phyloP scores from a whole-genome alignment of 2,113 vertebrate genomes.

The Alligator mississippiensis region DNA sequence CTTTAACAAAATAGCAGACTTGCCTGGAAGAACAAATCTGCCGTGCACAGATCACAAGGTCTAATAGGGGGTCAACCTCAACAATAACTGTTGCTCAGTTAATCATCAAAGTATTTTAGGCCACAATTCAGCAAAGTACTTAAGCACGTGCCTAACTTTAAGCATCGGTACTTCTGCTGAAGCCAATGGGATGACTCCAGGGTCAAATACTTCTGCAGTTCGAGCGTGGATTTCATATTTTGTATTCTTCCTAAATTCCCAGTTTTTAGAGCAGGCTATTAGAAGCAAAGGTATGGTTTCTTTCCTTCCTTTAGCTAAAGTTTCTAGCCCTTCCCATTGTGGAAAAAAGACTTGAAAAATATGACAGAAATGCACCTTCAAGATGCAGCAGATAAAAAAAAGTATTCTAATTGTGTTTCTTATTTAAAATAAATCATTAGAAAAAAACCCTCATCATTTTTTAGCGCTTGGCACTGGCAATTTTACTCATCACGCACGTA shows the following conservation, averaged over 20 bases:
- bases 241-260: neutral
- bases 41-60: conserved; percentile 10
- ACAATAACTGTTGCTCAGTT: conserved; percentile 1
- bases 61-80: conserved; percentile 14
- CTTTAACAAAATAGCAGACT: conserved; percentile 8
- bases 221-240: neutral
- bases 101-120: conserved; percentile 9
- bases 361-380: no score
- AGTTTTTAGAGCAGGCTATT: neutral
- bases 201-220: neutral
- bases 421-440: no score
- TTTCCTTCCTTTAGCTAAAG: neutral
- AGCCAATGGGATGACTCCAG: neutral
- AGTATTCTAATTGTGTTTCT: no score
- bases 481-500: neutral
- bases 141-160: neutral
- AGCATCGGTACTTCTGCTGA: conserved; percentile 30
- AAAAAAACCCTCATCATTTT: no score
- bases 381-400: no score
- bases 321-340: neutral
- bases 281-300: neutral
- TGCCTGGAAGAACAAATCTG: neutral
- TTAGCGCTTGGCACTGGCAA: no score
- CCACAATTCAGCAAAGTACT: neutral
- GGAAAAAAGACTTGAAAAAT: neutral